A percentile compares a stretch with the other conserved stretches of the same genome.
Evolutionary conservation across 2,797 vertebrate species (phyloP).

Genomic region (Ciconia nigra): DNA sequence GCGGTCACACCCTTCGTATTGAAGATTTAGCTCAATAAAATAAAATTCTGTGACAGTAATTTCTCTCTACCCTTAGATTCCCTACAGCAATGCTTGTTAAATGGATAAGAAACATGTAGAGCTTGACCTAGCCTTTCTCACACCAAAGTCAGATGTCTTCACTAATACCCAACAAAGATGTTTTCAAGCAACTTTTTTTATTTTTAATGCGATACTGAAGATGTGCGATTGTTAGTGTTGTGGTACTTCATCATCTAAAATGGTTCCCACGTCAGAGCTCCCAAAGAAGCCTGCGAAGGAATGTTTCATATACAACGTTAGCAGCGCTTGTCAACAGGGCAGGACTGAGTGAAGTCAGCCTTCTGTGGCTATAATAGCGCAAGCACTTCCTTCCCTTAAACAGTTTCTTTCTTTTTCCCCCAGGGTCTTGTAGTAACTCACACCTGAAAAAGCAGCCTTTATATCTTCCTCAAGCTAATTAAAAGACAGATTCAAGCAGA

Average conservation of each 20-base stretch:
- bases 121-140: not conserved
- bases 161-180: not conserved
- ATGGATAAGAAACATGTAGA: not conserved
- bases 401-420: not conserved
- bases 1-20: not conserved
- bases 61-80: not conserved
- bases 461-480: slow-evolving; percentile 48
- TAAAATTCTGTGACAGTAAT: not conserved
- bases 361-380: slow-evolving; percentile 9
- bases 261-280: not conserved
- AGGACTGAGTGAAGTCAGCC: not conserved
- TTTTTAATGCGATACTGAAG: not conserved
- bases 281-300: not conserved
- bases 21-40: slow-evolving; percentile 23
- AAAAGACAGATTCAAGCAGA: slow-evolving; percentile 42
- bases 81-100: not conserved
- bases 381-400: slow-evolving; percentile 11
- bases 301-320: not conserved
- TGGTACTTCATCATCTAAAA: not conserved
- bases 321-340: slow-evolving; percentile 5
- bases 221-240: not conserved
- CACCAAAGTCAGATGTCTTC: not conserved
- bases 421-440: slow-evolving; percentile 32
- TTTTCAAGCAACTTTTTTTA: not conserved
- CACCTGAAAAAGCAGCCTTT: slow-evolving; percentile 37